A percentile compares a stretch with the other conserved stretches of the same genome.
Evolutionary conservation across 2,797 vertebrate genomes (phyloP).

Genomic region (Hapalemur alaotrensis): DNA sequence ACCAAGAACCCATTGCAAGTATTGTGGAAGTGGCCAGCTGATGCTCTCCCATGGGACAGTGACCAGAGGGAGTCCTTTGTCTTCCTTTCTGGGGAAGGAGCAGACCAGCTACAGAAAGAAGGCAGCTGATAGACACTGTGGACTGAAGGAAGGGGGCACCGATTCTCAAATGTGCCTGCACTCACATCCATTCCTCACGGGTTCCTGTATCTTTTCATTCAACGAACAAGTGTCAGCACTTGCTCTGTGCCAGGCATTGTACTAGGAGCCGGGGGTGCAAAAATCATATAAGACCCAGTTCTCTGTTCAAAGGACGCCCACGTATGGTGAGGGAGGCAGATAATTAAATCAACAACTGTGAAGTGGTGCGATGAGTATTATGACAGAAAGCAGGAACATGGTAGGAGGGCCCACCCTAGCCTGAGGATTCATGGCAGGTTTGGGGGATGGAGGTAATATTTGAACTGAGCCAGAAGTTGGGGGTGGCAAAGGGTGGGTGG

Average conservation of each 20-base stretch:
- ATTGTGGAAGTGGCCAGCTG: background rate
- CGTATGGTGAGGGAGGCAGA: background rate
- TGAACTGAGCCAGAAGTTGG: background rate
- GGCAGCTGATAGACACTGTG: background rate
- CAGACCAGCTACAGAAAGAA: background rate
- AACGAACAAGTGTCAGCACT: background rate
- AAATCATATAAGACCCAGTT: background rate
- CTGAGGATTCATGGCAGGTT: background rate
- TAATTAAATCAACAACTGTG: background rate
- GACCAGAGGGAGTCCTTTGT: background rate
- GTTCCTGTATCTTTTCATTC: background rate
- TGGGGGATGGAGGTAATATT: background rate
- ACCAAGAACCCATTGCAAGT: background rate
- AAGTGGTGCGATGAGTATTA: background rate
- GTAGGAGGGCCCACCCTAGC: background rate
- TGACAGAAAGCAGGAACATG: background rate
- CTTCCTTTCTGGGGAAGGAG: background rate
- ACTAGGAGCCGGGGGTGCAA: background rate
- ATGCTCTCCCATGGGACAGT: background rate
- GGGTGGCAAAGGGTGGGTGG: background rate
- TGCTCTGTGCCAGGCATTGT: background rate
- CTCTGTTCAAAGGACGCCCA: conserved; percentile 17
- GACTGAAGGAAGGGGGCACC: background rate
- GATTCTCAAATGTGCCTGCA: background rate
- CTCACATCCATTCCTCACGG: background rate